Base-by-base conservation (phyloP, 2,797 vertebrate species). In the Lutjanus argentimaculatus region DNA sequence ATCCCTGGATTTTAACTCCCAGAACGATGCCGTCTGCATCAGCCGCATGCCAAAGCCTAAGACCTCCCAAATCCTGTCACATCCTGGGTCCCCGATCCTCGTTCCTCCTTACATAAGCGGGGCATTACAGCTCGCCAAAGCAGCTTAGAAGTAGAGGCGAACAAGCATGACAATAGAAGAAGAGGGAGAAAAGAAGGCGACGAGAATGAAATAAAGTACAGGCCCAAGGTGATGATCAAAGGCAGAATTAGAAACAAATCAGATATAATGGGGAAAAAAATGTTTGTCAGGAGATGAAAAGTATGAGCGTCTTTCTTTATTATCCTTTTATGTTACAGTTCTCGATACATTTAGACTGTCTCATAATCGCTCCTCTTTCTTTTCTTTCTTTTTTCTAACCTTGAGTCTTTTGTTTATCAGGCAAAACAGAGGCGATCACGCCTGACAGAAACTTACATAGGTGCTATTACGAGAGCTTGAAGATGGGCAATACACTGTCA, bases 31-130 rank as follows among this genome's bases (percentile, higher is more conserved):
- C 0, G 43, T 81, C 51, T 75, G 64, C n/a, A 58, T 67, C 75
- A 70, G 67, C 43, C 10, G 22, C 25, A 55, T 42, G 43, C 68
- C 49, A 72, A 73, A 71, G 67, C 71, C 64, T 22, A 48, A 89
- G 76, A 91, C 70, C 88, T 85, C 63, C 74, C 56, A 90, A 85
- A 92, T 82, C 82, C 83, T 36, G 72, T 78, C 79, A 77, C 55
- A 85, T 83, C 61, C 70, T 25, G 49, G 71, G 77, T 84, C 64
- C 59, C 61, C 10, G 8, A 58, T 75, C 63, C 71, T 57, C 4
- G 6, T 48, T 45, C n/a, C 49, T 10, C 16, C 67, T 76, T 82
- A 72, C 68, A 77, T 76, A 85, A 83, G 77, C 57, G 10, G 49
- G 56, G 64, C 77, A 87, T 89, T 85, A 88, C 72, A 82, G 81